These are phyloP conservation scores for Seira sanloemensis DNA, from an alignment of 2,888 invertebrate species.

Conservation along the genomic window DNA sequence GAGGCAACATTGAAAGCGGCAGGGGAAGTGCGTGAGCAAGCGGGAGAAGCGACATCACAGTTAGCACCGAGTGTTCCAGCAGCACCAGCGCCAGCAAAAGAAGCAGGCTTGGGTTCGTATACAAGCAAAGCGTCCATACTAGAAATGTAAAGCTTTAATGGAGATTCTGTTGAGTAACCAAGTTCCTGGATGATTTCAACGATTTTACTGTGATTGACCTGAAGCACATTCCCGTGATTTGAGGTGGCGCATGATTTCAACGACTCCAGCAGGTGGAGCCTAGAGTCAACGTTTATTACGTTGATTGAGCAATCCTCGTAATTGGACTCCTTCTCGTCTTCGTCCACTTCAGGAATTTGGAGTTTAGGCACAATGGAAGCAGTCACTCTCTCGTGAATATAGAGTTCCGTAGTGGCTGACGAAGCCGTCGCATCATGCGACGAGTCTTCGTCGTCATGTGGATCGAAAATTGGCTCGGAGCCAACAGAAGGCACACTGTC, in stretches of 20 bases:
- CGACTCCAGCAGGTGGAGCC: not conserved
- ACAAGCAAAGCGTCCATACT: slow-evolving; percentile 73
- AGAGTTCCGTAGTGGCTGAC: not conserved
- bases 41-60: slow-evolving; percentile 21
- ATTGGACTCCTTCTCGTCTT: slow-evolving; percentile 19
- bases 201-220: slow-evolving; percentile 39
- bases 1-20: slow-evolving; percentile 7
- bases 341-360: slow-evolving; percentile 39
- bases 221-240: slow-evolving; percentile 22
- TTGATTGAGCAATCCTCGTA: not conserved
- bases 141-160: slow-evolving; percentile 71
- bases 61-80: slow-evolving; percentile 1
- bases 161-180: slow-evolving; percentile 69
- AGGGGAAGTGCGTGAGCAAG: slow-evolving; percentile 21
- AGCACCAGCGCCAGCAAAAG: slow-evolving; percentile 5
- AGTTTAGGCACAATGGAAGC: slow-evolving; percentile 11
- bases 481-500: slow-evolving; percentile 71
- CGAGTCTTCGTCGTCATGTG: slow-evolving; percentile 43
- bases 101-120: slow-evolving; percentile 58
- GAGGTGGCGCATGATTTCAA: not conserved
- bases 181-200: slow-evolving; percentile 65
- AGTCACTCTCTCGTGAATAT: not conserved
- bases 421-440: slow-evolving; percentile 19
- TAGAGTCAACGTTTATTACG: not conserved
- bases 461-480: slow-evolving; percentile 67